phyloP scores from a whole-genome alignment of 1,140 invertebrate species.

The Tetragnatha versicolor region DNA sequence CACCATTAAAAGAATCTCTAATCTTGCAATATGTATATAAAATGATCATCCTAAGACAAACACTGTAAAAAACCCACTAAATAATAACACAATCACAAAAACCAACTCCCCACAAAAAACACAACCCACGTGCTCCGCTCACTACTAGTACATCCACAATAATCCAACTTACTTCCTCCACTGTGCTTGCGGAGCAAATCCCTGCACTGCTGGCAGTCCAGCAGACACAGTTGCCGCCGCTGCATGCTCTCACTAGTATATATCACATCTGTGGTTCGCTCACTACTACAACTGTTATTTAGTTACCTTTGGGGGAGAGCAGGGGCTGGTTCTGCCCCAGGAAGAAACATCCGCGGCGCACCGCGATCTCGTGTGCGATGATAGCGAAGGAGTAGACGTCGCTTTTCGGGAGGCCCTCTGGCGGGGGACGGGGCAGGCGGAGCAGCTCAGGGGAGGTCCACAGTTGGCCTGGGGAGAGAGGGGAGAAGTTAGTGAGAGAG shows the following conservation, averaged over 20 bases:
- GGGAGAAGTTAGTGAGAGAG: too few species aligned
- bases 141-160: too few species aligned
- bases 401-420: constrained; percentile 82
- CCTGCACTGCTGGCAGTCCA: constrained; percentile 33
- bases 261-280: background rate
- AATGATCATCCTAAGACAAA: too few species aligned
- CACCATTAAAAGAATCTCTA: too few species aligned
- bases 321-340: constrained; percentile 64
- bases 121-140: too few species aligned
- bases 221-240: constrained; percentile 32
- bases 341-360: constrained; percentile 86
- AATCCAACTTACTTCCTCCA: too few species aligned
- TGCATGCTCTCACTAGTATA: background rate
- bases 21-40: too few species aligned
- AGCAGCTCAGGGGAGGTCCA: constrained; percentile 96
- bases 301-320: constrained; percentile 57
- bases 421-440: constrained; percentile 75
- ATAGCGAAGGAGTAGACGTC: constrained; percentile 96
- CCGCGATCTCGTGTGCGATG: constrained; percentile 92
- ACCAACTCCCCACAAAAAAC: too few species aligned
- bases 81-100: too few species aligned
- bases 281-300: background rate
- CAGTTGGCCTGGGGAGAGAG: constrained; percentile 74
- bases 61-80: too few species aligned
- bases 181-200: too few species aligned